A percentile compares a stretch with the other conserved stretches of the same genome.
These are phyloP conservation scores for Rhyacichthys aspro DNA, from an alignment of 2,797 vertebrate species.

Conservation along the genomic window DNA sequence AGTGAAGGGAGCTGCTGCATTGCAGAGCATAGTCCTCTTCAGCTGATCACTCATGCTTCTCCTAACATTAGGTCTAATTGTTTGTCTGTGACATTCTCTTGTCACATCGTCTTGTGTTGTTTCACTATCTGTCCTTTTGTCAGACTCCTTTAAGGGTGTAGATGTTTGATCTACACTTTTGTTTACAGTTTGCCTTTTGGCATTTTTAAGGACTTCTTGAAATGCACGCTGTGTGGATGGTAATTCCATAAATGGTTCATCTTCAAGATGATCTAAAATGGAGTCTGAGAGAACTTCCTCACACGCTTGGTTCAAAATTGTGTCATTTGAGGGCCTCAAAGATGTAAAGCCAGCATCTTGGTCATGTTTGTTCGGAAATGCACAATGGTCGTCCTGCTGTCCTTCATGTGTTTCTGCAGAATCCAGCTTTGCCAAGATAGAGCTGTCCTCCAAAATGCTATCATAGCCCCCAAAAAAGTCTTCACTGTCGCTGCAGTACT, in stretches of 20 bases:
- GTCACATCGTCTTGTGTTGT: neutral
- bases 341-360: neutral
- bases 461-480: conserved; percentile 91
- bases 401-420: conserved; percentile 70
- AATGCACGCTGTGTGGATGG: conserved; percentile 84
- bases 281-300: conserved; percentile 43
- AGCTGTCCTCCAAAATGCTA: conserved; percentile 83
- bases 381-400: conserved; percentile 14
- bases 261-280: conserved; percentile 39
- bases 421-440: conserved; percentile 84
- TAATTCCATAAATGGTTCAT: conserved; percentile 73
- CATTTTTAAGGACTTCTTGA: conserved; percentile 49
- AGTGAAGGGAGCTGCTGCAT: conserved; percentile 81
- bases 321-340: conserved; percentile 9
- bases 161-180: conserved; percentile 36
- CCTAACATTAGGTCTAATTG: conserved; percentile 45
- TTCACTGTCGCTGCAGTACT: conserved; percentile 85
- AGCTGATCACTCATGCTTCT: conserved; percentile 87
- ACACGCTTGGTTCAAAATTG: neutral
- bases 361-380: conserved; percentile 28
- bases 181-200: conserved; percentile 30
- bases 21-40: conserved; percentile 89
- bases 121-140: neutral
- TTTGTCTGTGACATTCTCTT: conserved; percentile 5
- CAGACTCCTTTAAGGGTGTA: conserved; percentile 28